Evolutionary conservation across 2,113 vertebrate species (phyloP), one percentile per base, ranked within the genome.

Genomic region (Pterocles orientalis): DNA sequence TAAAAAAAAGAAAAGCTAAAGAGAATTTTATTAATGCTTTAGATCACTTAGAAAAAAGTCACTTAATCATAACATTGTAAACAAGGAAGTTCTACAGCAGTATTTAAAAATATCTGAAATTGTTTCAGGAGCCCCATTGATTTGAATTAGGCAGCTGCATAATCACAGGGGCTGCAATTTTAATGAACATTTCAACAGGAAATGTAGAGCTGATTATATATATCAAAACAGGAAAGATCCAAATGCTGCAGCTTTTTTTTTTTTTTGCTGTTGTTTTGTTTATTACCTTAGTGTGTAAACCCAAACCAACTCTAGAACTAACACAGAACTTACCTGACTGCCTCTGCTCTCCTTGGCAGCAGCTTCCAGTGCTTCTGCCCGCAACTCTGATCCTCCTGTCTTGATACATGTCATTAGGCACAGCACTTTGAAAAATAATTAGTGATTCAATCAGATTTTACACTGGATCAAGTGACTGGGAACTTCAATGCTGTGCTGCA

Each of bases 141-240:
- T 96, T 97, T 93, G 96, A 97, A 97, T 96, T 96, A 97, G 94
- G 92, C 97, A 97, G 97, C 95, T 97, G 97, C 93, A 34, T 97
- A 97, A 97, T 97, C 94, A 97, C 85, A 84, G 92, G 97, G 95
- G 86, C 95, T 94, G 95, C 95, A 93, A 97, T 95, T 97, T 97
- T 97, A 97, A 97, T 92, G 97, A 97, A 95, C 93, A 86, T 97
- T 97, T 96, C 84, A 79, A 94, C 96, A 97, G 96, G 97, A 97
- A 97, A 95, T 57, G 89, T 60, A 62, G 93, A 91, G 86, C 88
- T 97, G 96, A 97, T 97, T 97, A 96, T 92, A 94, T 81, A 60
- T 19, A 96, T 88, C 97, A 97, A 91, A 92, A 96, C 91, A 97
- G 96, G 96, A 96, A 97, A 92, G 93, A 92, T 90, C 65, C 23